Conservation (phyloP, 2,113 vertebrate genomes). For the Oncorhynchus masou region DNA sequence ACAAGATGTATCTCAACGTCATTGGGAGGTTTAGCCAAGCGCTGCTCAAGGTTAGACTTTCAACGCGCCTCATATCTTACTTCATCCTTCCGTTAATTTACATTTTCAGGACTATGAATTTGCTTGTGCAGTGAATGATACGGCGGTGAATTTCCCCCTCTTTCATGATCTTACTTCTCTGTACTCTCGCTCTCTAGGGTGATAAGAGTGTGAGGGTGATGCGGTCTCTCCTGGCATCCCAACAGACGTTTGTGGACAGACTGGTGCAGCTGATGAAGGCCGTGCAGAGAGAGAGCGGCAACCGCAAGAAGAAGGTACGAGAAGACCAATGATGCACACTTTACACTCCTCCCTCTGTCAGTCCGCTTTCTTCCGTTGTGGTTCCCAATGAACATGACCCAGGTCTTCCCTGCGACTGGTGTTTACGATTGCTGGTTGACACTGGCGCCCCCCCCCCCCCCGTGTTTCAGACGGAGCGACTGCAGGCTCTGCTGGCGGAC, state of each 20-base stretch:
- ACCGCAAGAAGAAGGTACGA: slow-evolving; percentile 93
- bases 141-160: not conserved
- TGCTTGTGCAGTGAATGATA: no score
- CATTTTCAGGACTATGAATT: no score
- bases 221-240: slow-evolving; percentile 91
- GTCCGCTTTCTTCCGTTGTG: not conserved
- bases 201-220: slow-evolving; percentile 96
- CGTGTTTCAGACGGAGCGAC: slow-evolving; percentile 84
- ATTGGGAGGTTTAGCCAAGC: slow-evolving; percentile 98
- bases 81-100: no score
- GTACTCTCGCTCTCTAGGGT: slow-evolving; percentile 71
- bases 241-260: slow-evolving; percentile 95
- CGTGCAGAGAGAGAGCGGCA: slow-evolving; percentile 95
- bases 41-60: slow-evolving; percentile 83
- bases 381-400: not conserved
- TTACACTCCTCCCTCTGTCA: not conserved
- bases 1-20: slow-evolving; percentile 97
- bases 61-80: no score
- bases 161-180: not conserved
- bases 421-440: no score
- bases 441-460: not conserved
- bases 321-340: not conserved
- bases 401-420: not conserved
- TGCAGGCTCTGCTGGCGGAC: slow-evolving; percentile 91
- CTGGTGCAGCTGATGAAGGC: slow-evolving; percentile 98